Evolutionary conservation across 1,140 invertebrate genomes (phyloP).

Genomic region (Pseudomyrmex pallidus): DNA sequence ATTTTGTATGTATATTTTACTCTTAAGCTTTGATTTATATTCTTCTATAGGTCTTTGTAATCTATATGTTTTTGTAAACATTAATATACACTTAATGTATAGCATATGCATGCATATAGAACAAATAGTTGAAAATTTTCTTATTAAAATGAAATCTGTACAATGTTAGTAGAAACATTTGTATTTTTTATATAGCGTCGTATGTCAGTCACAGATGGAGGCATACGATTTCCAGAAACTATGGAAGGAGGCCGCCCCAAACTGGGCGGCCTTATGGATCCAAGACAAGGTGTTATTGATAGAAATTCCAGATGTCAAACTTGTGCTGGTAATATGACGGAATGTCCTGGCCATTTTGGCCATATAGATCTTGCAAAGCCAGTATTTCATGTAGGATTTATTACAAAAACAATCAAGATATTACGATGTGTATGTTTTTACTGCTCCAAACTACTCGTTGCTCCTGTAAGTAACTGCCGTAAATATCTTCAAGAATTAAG

Average conservation of each 20-base stretch:
- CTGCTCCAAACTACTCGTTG: constrained; percentile 97
- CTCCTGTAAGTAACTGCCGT: constrained; percentile 90
- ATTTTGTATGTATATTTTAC: no score
- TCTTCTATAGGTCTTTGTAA: no score
- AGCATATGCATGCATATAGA: no score
- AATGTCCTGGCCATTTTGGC: constrained; percentile 99
- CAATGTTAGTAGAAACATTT: not conserved
- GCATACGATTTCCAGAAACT: constrained; percentile 98
- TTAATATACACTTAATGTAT: no score
- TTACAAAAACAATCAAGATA: constrained; percentile 99
- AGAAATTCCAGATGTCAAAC: constrained; percentile 97
- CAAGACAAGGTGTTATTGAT: constrained; percentile 98
- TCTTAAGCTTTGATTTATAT: no score
- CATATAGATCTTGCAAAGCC: constrained; percentile 99
- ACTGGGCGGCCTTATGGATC: constrained; percentile 99
- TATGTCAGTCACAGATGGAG: constrained; percentile 99
- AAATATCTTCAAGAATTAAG: constrained; percentile 2
- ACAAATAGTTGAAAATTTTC: no score
- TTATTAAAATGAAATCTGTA: not conserved
- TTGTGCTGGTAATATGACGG: constrained; percentile 98
- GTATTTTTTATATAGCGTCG: constrained; percentile 90
- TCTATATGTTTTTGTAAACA: no score
- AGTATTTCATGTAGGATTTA: constrained; percentile 99
- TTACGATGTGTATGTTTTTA: constrained; percentile 98
- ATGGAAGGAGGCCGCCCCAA: constrained; percentile 99